These are phyloP conservation scores for Drosophila koepferae DNA, from an alignment of 2,888 invertebrate species.

Conservation along the genomic window DNA sequence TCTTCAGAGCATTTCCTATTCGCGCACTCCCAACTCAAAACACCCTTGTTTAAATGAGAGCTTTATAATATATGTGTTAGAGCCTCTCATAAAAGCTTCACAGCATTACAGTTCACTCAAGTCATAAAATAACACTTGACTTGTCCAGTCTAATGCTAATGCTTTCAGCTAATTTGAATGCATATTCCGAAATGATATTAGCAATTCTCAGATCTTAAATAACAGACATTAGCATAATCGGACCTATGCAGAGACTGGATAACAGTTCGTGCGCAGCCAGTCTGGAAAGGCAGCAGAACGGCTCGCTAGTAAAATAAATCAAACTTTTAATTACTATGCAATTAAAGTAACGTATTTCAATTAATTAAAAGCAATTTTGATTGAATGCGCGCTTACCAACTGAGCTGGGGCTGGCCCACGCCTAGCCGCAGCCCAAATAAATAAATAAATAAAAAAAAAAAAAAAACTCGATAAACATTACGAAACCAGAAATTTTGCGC, in stretches of 20 bases:
- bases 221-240: conserved; percentile 56
- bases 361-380: conserved; percentile 74
- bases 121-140: conserved; percentile 19
- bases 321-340: conserved; percentile 76
- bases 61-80: neutral
- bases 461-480: conserved; percentile 46
- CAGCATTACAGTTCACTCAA: conserved; percentile 1
- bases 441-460: conserved; percentile 6
- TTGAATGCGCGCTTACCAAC: conserved; percentile 37
- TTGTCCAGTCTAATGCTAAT: conserved; percentile 16
- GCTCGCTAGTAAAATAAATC: conserved; percentile 61
- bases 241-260: conserved; percentile 15
- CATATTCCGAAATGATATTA: conserved; percentile 41
- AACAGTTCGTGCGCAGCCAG: conserved; percentile 28
- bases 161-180: conserved; percentile 35
- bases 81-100: neutral
- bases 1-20: neutral
- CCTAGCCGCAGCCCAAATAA: conserved; percentile 19
- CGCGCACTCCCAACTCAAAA: neutral
- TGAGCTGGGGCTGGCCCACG: conserved; percentile 36
- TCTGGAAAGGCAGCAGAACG: neutral
- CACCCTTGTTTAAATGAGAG: neutral
- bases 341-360: conserved; percentile 80
- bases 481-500: conserved; percentile 58
- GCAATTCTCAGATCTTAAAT: conserved; percentile 28